Percentiles rank a stretch among this genome's conserved stretches.
These are phyloP conservation scores for Himalopsyche anomala DNA, from an alignment of 2,888 invertebrate species.

Conservation along the genomic window DNA sequence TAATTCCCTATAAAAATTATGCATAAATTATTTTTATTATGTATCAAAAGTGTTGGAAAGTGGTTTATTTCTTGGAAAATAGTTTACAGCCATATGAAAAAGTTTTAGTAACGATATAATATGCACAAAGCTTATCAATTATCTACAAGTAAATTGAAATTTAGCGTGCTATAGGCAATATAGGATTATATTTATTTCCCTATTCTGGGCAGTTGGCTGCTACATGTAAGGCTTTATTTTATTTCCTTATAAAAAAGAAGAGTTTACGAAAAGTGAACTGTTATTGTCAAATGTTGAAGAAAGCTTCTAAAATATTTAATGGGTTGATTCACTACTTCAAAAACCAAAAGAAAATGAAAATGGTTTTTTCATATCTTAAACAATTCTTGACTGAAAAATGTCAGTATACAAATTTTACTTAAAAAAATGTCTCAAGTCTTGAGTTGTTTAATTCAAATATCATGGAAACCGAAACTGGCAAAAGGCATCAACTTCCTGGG, in stretches of 20 bases:
- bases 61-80: not conserved
- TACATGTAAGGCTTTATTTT: slow-evolving; percentile 5
- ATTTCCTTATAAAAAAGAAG: slow-evolving; percentile 52
- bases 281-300: not conserved
- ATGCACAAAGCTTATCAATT: slow-evolving; percentile 45
- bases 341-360: no score
- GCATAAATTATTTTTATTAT: not conserved
- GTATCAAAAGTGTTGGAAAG: not conserved
- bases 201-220: slow-evolving; percentile 29
- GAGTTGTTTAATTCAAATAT: no score
- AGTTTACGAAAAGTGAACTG: slow-evolving; percentile 55
- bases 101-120: slow-evolving; percentile 1
- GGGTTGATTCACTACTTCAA: no score
- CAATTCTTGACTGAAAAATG: no score
- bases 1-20: no score
- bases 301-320: no score
- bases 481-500: no score
- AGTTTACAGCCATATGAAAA: not conserved
- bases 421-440: no score
- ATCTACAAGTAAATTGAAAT: slow-evolving; percentile 62
- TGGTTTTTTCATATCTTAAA: no score
- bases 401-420: no score
- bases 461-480: no score
- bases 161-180: slow-evolving; percentile 59
- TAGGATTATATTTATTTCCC: not conserved